A percentile compares a stretch with the other conserved stretches of the same genome.
Evolutionary conservation across 2,113 vertebrate genomes (phyloP).

Genomic region (Leucopsar rothschildi): DNA sequence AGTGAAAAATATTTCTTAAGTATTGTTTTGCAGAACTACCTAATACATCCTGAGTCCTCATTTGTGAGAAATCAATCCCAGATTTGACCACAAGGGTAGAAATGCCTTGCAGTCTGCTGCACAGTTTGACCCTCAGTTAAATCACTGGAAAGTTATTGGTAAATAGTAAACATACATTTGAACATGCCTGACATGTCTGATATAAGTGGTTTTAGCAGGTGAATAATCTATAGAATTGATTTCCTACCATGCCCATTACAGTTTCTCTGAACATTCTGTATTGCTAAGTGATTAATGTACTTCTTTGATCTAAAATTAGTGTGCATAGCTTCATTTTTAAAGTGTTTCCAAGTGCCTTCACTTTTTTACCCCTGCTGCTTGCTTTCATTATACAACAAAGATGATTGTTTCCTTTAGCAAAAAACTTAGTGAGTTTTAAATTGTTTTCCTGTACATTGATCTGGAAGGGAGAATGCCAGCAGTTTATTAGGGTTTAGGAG

Average conservation of each 20-base stretch:
- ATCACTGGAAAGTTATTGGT: neutral
- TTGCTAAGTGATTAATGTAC: neutral
- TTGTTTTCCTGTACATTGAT: neutral
- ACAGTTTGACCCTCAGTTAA: neutral
- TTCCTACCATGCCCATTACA: neutral
- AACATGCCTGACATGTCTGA: neutral
- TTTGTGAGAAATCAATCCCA: neutral
- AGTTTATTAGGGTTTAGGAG: neutral
- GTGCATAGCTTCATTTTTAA: neutral
- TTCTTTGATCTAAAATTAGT: constrained; percentile 41
- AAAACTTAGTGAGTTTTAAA: neutral
- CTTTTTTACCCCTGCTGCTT: neutral
- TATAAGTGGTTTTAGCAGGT: neutral
- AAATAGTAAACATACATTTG: neutral
- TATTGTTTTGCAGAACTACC: neutral
- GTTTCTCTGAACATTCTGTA: neutral
- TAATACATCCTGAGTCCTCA: neutral
- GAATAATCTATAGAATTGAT: neutral
- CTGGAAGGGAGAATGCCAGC: neutral
- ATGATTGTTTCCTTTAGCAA: neutral
- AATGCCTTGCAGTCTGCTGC: neutral
- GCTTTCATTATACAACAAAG: neutral
- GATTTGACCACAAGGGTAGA: neutral
- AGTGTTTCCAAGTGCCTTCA: neutral
- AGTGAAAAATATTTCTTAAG: neutral